phyloP scores from a whole-genome alignment of 2,113 vertebrate genomes.

The Apaloderma vittatum region DNA sequence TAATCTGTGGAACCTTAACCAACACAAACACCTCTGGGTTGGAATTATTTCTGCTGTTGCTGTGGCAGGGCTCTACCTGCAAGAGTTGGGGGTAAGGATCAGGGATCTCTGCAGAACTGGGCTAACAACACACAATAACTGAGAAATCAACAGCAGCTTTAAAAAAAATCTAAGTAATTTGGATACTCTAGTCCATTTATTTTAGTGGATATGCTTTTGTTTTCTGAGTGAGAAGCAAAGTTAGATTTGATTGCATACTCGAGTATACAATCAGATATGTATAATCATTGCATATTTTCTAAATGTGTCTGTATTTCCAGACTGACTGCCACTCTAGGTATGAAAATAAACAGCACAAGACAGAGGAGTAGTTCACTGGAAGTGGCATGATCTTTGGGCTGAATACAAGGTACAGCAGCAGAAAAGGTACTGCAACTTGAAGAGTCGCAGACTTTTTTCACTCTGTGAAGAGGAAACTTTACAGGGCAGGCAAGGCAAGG shows the following conservation, averaged over 20 bases:
- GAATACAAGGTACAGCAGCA: not conserved
- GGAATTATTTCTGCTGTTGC: not conserved
- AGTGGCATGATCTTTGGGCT: not conserved
- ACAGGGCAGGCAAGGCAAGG: not conserved
- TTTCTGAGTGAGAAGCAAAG: not conserved
- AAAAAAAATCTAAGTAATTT: not conserved
- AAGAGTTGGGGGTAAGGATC: not conserved
- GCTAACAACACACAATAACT: not conserved
- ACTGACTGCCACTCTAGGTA: not conserved
- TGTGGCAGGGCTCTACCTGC: not conserved
- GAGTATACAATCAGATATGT: not conserved
- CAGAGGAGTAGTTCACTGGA: not conserved
- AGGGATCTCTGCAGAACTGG: not conserved
- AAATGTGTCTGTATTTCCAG: not conserved
- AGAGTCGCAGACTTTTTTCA: not conserved
- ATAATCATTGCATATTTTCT: not conserved
- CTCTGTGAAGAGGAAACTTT: not conserved
- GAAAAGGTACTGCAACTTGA: not conserved
- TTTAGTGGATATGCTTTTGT: not conserved
- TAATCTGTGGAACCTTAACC: not conserved
- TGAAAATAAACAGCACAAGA: fast-evolving
- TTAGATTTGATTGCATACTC: not conserved
- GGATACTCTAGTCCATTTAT: not conserved
- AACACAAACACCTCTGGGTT: not conserved
- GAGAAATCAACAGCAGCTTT: not conserved